Base-by-base conservation (phyloP, 2,888 invertebrate genomes). In the Corbicula japonica region DNA sequence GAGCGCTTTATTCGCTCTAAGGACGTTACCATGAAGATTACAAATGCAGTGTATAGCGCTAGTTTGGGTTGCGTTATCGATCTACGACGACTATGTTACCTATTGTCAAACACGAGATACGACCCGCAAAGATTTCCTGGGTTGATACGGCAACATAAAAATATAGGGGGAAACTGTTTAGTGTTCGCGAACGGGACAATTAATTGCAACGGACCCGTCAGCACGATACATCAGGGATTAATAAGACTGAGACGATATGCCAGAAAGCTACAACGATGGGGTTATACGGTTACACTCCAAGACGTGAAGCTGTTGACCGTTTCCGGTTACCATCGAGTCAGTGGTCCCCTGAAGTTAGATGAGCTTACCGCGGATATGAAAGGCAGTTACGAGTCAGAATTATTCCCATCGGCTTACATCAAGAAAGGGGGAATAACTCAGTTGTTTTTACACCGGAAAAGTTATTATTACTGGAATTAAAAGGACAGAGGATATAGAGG, bases 381-480 rank as follows among this genome's bases (percentile, higher is more conserved):
- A 21, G 46, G 35, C 30, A 8, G 54, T 5, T 76, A 70, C 44
- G 70, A 70, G 50, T 70, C 76, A n/a, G 70, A 76, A 32, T 34
- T 70, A 2, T 76, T 76, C 44, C 56, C 76, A 18, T 8, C 41
- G n/a, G 26, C 35, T 10, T 60, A 60, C 41, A 41, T 65, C n/a
- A 58, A 65, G 34, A n/a, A 0, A 0, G 44, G 56, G 0, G 41
- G 56, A 23, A 38, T 65, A 8, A 58, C 21, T 76, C 26, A 26
- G 70, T 46, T 70, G 70, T 76, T 70, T 76, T 44, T 41, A 48
- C 28, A 71, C 18, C 23, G 71, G 76, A 15, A 76, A 76, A 34
- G 34, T 76, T 2, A 54, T 76, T 0, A 65, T 76, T 18, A 76
- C 76, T 6, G 71, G 76, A 26, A 66, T 76, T 5, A 76, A 65